Percentiles rank a stretch among this genome's conserved stretches.
phyloP scores from a whole-genome alignment of 2,888 invertebrate genomes.

The Rotaria sp. region DNA sequence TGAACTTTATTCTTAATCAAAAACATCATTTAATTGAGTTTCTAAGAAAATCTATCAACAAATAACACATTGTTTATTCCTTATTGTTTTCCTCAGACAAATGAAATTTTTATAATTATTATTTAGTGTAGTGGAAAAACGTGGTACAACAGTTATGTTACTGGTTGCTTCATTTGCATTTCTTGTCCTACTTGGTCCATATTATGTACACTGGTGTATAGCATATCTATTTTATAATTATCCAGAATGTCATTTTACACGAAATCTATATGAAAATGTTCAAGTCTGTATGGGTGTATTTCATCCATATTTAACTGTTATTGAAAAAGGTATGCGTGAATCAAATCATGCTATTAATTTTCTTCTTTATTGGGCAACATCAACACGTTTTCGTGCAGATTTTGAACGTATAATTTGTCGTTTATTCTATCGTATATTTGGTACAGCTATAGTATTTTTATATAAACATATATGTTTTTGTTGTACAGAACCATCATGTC shows the following conservation, averaged over 20 bases:
- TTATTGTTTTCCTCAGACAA: too few relatives aligned
- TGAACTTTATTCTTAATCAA: too few relatives aligned
- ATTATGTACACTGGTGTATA: background rate
- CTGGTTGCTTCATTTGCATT: constrained; percentile 7
- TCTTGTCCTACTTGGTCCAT: background rate
- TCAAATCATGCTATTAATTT: constrained; percentile 25
- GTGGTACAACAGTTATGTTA: constrained; percentile 22
- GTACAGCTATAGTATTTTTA: background rate
- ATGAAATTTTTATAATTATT: too few relatives aligned
- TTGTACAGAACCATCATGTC: background rate
- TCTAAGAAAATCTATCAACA: too few relatives aligned
- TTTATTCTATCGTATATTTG: background rate
- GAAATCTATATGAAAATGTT: constrained; percentile 9
- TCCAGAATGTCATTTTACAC: constrained; percentile 11
- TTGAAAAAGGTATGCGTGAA: constrained; percentile 15
- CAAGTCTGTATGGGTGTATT: constrained; percentile 26
- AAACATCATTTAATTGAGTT: too few relatives aligned
- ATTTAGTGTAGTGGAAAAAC: constrained; percentile 19
- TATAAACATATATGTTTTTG: constrained; percentile 1
- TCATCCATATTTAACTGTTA: constrained; percentile 4
- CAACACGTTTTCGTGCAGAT: background rate
- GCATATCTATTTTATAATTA: constrained; percentile 20
- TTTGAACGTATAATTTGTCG: background rate
- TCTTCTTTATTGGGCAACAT: constrained; percentile 19
- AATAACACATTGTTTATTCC: too few relatives aligned